These are phyloP conservation scores for Brevimyrus niger DNA, from an alignment of 2,113 vertebrate genomes.

Conservation along the genomic window DNA sequence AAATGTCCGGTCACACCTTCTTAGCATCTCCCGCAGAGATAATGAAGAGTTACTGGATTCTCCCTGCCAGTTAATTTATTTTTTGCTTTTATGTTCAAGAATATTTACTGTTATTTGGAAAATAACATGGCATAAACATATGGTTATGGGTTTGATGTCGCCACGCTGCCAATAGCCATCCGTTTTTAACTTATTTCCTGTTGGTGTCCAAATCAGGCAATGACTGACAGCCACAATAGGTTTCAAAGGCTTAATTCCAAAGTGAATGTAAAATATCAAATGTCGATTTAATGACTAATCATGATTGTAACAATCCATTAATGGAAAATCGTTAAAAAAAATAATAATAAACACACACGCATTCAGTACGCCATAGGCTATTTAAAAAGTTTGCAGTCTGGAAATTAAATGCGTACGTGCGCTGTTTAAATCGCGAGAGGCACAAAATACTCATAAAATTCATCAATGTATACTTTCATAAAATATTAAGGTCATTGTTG, in stretches of 20 bases:
- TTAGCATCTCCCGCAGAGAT: background rate
- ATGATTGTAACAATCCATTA: background rate
- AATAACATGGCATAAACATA: background rate
- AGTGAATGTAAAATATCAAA: background rate
- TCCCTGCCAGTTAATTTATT: background rate
- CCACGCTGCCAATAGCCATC: background rate
- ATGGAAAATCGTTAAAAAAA: background rate
- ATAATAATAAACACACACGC: background rate
- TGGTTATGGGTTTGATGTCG: background rate
- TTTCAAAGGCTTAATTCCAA: background rate
- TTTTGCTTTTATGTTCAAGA: background rate
- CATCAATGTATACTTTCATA: background rate
- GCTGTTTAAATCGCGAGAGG: background rate
- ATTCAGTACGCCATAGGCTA: background rate
- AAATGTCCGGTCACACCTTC: background rate
- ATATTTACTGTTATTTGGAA: background rate
- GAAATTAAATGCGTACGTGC: background rate
- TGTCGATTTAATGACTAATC: background rate
- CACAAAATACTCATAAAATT: background rate
- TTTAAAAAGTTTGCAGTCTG: background rate
- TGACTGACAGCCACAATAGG: background rate
- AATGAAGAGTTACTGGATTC: background rate
- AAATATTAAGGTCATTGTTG: conserved; percentile 6
- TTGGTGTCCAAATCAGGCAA: background rate
- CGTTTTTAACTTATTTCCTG: background rate